phyloP scores from a whole-genome alignment of 1,140 invertebrate genomes.

The Rhopalosiphum maidis region DNA sequence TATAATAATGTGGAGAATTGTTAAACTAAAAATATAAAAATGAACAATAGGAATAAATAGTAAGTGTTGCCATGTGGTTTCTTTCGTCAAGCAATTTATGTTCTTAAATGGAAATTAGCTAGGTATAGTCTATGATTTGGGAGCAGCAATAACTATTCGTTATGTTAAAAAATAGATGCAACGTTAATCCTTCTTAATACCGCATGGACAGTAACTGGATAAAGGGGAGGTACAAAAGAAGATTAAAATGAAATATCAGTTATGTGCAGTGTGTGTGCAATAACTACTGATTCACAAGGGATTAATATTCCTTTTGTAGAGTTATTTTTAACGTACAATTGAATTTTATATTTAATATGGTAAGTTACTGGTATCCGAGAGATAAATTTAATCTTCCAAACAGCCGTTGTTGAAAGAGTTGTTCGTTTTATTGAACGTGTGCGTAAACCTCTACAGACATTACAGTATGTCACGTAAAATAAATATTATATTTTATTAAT shows the following conservation, averaged over 20 bases:
- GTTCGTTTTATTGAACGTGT: neutral
- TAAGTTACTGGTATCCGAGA: neutral
- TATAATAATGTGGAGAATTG: neutral
- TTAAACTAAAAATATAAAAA: neutral
- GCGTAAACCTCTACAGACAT: neutral
- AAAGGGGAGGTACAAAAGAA: neutral
- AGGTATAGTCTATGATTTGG: neutral
- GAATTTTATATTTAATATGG: neutral
- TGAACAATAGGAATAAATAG: neutral
- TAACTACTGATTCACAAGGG: neutral
- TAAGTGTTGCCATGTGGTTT: neutral
- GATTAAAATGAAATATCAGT: conserved; percentile 19
- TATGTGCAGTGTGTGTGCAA: neutral
- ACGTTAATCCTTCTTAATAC: neutral
- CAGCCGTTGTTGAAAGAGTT: neutral
- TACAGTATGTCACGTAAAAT: neutral
- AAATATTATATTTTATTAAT: neutral
- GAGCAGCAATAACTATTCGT: neutral
- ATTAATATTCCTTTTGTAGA: neutral
- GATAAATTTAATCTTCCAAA: neutral
- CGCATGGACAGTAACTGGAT: neutral
- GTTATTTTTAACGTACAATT: neutral
- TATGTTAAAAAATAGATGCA: neutral
- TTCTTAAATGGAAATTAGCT: neutral
- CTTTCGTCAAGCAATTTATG: neutral